phyloP scores from a whole-genome alignment of 1,140 invertebrate species.

The Eubasilissa regina region DNA sequence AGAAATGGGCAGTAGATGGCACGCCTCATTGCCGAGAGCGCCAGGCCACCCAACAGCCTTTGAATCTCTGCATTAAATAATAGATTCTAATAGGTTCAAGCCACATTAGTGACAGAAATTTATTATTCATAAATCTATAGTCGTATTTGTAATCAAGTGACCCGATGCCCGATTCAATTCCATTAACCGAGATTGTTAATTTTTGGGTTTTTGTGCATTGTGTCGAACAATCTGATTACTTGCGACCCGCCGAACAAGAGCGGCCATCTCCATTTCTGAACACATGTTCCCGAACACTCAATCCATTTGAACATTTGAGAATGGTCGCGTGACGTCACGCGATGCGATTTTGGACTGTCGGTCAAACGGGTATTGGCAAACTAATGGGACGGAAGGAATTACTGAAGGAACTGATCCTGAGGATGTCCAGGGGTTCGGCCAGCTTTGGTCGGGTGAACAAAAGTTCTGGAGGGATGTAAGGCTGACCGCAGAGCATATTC shows the following conservation, averaged over 20 bases:
- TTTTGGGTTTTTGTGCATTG: not conserved
- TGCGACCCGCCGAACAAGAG: not conserved
- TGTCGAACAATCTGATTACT: not conserved
- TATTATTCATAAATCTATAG: too few species aligned
- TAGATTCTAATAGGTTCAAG: too few species aligned
- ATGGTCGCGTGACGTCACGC: slow-evolving; percentile 56
- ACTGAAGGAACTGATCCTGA: slow-evolving; percentile 9
- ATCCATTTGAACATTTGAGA: slow-evolving; percentile 24
- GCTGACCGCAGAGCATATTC: too few species aligned
- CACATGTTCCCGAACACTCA: slow-evolving; percentile 40
- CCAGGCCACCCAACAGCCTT: too few species aligned
- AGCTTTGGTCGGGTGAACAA: not conserved
- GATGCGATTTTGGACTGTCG: slow-evolving; percentile 52
- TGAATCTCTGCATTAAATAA: too few species aligned
- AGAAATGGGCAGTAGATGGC: too few species aligned
- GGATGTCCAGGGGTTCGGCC: not conserved
- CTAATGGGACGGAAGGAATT: slow-evolving; percentile 56
- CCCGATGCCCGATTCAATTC: too few species aligned
- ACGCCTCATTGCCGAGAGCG: too few species aligned
- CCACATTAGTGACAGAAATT: too few species aligned
- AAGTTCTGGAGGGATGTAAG: not conserved
- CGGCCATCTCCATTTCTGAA: slow-evolving; percentile 32
- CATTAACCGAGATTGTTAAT: too few species aligned
- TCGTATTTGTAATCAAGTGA: too few species aligned
- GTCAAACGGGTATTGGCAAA: slow-evolving; percentile 57